Conservation (phyloP, 2,888 invertebrate species). For the Oscheius sp. region DNA sequence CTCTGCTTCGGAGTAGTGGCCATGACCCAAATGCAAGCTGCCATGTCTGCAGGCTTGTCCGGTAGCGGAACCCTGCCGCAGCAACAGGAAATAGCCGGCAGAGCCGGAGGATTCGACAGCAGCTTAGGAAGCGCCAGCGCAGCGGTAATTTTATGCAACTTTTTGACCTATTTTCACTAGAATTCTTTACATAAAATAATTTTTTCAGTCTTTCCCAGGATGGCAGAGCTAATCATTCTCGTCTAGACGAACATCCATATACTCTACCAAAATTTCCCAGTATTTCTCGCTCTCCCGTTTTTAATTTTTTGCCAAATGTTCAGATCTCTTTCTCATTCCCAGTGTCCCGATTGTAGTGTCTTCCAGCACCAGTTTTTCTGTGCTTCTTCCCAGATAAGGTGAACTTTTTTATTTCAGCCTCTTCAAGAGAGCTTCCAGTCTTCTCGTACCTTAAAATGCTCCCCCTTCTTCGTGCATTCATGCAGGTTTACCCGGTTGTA, state of each 20-base stretch:
- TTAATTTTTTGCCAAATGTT: too few species aligned
- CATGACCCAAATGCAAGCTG: conserved; percentile 69
- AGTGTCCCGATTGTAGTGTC: not conserved
- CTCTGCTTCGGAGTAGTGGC: conserved; percentile 73
- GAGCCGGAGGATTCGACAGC: too few species aligned
- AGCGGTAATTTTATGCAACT: too few species aligned
- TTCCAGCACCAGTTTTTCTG: not conserved
- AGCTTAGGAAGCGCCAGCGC: too few species aligned
- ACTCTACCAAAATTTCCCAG: too few species aligned
- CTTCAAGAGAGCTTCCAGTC: not conserved
- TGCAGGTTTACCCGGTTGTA: conserved; percentile 19
- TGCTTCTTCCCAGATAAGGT: too few species aligned
- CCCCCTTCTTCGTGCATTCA: conserved; percentile 15
- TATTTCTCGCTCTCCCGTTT: too few species aligned
- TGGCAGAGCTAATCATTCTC: too few species aligned
- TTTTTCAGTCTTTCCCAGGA: too few species aligned
- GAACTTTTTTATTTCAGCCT: conserved; percentile 3
- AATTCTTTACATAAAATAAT: too few species aligned
- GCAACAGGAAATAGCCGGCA: not conserved
- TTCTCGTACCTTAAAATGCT: conserved; percentile 31
- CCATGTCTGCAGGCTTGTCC: not conserved
- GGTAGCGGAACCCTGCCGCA: not conserved
- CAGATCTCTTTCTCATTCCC: not conserved
- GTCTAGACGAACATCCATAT: too few species aligned
- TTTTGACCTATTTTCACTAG: too few species aligned